phyloP scores from a whole-genome alignment of 2,797 vertebrate genomes.

The Onychomys leucogaster region DNA sequence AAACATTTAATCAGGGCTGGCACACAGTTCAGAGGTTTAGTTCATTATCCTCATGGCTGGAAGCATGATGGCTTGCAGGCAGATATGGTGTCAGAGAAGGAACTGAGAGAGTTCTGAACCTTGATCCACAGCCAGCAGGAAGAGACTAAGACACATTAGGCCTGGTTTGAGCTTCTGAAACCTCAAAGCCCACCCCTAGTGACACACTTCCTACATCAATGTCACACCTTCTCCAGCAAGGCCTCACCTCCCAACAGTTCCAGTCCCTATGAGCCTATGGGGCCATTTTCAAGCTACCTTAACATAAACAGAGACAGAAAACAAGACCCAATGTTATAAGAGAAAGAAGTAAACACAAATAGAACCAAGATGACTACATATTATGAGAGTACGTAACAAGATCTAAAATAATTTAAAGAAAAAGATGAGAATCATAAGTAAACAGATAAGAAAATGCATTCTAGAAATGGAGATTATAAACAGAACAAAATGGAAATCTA shows the following conservation, averaged over 20 bases:
- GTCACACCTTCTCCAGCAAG: neutral
- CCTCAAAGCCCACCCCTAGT: neutral
- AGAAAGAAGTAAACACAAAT: neutral
- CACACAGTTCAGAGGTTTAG: neutral
- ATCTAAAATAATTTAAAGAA: neutral
- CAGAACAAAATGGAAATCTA: conserved; percentile 15
- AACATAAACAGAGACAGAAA: neutral
- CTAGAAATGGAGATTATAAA: neutral
- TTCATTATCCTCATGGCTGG: neutral
- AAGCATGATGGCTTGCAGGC: neutral
- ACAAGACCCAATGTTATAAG: neutral
- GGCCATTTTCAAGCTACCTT: neutral
- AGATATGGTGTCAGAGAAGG: neutral
- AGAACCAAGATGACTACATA: neutral
- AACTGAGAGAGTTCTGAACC: neutral
- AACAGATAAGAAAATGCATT: neutral
- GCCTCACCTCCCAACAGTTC: neutral
- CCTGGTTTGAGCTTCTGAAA: neutral
- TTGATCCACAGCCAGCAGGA: neutral
- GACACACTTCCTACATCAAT: neutral
- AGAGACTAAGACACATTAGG: neutral
- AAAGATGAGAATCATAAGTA: neutral
- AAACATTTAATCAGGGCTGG: neutral
- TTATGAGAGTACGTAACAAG: conserved; percentile 2
- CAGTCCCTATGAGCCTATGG: neutral